Base-by-base conservation (phyloP, 2,888 invertebrate genomes). In the Gnatocerus cornutus region DNA sequence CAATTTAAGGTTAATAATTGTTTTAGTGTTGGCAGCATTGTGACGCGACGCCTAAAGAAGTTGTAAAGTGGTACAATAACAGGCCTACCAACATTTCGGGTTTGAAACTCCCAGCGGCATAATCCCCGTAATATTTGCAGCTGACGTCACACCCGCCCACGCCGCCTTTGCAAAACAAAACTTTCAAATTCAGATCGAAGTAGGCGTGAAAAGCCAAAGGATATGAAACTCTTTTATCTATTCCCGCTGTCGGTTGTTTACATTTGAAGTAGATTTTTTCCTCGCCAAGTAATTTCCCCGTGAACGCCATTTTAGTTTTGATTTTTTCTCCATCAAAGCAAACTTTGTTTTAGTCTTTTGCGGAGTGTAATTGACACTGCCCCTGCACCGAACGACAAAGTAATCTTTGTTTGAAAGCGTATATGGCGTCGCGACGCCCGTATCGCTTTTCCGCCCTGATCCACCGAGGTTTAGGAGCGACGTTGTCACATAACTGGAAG, bases 401-500 rank as follows among this genome's bases (percentile, higher is more conserved):
- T 58, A 58, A 58, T 58, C 58, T 58, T 58, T 41, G 43, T 58
- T 58, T 58, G 37, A 58, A 43, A 58, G 58, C 41, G 45, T 45
- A 58, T 58, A 45, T 43, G 41, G 58, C 56, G 56, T 56, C 56
- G 41, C 56, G 56, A 56, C 39, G 56, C 39, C 56, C 56, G 41
- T 43, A 58, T 58, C 43, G 58, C 58, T 58, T 21, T 41, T 58
- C 43, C 13, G 10, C 4, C 30, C 6, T 43, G 43, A 58, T 58
- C 43, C 29, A 8, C 7, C 9, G 37, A 58, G 29, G 58, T 41
- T 58, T 58, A 58, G 45, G 27, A 8, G 12, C 58, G 58, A 41
- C 58, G 58, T 45, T 58, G 58, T 58, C 58, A 43, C 58, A 58
- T 58, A 58, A 58, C 58, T 41, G 58, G 55, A 58, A 43, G 58